Base-by-base conservation (phyloP, 2,888 invertebrate genomes). In the Hydrotaea cyrtoneurina region DNA sequence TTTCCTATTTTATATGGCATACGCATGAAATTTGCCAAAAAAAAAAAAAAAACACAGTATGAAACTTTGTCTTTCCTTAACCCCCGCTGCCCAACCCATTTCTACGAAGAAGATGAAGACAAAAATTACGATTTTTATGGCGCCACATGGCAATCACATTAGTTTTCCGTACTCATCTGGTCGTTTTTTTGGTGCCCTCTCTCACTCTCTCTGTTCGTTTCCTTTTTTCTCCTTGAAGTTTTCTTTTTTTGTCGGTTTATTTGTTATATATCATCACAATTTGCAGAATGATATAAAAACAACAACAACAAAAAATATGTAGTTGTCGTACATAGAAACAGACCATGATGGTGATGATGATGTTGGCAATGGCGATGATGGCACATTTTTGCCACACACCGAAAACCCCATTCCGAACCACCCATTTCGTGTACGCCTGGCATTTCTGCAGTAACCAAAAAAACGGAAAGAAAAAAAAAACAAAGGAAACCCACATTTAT, bases 81-180 rank as follows among this genome's bases (percentile, higher is more conserved):
- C 66, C 39, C 11, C 50, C 59, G 3, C 19, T 2, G 8, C 55
- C 55, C 17, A 21, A 5, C 55, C 11, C 19, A n/a, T n/a, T n/a
- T n/a, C n/a, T n/a, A n/a, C n/a, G n/a, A n/a, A n/a, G n/a, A 46
- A 62, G 19, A 8, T 11, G 15, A 19, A 39, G 53, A 23, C 57
- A 73, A 73, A 76, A 72, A 82, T 82, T 73, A 66, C 69, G 39
- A 69, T 39, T 78, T 80, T 74, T 78, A 80, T 86, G 88, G 87
- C 89, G 88, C 89, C 89, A 81, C 87, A 88, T 86, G 87, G 87
- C 89, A 88, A 88, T 88, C 88, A 88, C 87, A 88, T 89, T 88
- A 87, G 87, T 86, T 86, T 86, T 82, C 73, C 66, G 23, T 31
- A 36, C 23, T 53, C 31, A 43, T 77, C 76, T 66, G 66, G 36